Conservation (phyloP, 2,113 vertebrate species). For the chimpanzee (Pan troglodytes) region DNA sequence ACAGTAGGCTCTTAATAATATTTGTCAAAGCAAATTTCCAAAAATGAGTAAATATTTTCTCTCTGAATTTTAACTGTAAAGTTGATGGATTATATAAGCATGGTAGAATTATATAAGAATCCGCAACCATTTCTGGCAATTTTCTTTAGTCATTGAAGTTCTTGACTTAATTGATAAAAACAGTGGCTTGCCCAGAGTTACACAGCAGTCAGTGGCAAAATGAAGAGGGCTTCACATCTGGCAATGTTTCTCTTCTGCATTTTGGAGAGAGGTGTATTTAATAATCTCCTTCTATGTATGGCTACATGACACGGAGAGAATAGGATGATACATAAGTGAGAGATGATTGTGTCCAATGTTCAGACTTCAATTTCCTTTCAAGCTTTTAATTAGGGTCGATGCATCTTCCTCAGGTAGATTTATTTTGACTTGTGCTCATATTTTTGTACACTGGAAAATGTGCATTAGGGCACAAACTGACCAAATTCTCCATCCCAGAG, state of each 20-base stretch:
- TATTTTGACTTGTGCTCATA: not conserved
- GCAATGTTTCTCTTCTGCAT: not conserved
- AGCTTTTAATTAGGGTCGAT: not conserved
- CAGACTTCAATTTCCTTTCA: constrained; percentile 16
- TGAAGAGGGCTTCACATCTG: not conserved
- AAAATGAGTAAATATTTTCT: not conserved
- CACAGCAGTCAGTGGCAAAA: not conserved
- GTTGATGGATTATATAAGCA: not conserved
- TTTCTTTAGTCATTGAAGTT: not conserved
- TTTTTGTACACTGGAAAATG: not conserved
- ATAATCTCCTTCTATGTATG: not conserved
- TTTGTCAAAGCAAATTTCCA: constrained; percentile 9
- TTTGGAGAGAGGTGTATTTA: not conserved
- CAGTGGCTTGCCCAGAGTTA: not conserved
- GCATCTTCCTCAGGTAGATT: not conserved
- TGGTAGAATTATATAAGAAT: not conserved
- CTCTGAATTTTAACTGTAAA: constrained; percentile 6
- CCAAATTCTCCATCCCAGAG: not conserved
- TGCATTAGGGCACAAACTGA: not conserved
- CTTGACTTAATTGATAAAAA: not conserved
- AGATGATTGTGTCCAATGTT: not conserved
- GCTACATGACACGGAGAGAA: not conserved
- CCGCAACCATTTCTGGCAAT: not conserved
- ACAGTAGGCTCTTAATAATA: not conserved
- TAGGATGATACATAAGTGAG: not conserved